phyloP scores from a whole-genome alignment of 2,888 invertebrate species.

The Perizoma affinitatum region DNA sequence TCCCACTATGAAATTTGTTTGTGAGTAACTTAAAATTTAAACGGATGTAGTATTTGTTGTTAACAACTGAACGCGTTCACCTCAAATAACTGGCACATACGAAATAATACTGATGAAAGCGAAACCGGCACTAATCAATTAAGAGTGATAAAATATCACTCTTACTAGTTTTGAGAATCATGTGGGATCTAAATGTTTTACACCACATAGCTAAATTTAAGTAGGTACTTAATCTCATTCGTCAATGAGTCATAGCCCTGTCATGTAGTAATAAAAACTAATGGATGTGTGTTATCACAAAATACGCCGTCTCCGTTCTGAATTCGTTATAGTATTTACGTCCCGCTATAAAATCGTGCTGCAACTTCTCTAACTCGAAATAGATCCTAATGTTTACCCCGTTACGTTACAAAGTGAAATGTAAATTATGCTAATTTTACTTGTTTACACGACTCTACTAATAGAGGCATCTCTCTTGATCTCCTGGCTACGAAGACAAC shows the following conservation, averaged over 20 bases:
- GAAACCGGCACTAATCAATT: conserved; percentile 31
- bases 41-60: neutral
- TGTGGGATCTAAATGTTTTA: conserved; percentile 10
- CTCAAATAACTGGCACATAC: conserved; percentile 18
- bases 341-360: conserved; percentile 48
- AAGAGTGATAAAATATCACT: conserved; percentile 23
- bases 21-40: neutral
- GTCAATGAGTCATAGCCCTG: conserved; percentile 34
- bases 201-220: conserved; percentile 13
- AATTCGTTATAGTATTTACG: conserved; percentile 50
- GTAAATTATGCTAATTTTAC: conserved; percentile 46
- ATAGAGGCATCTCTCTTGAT: conserved; percentile 41
- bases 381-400: conserved; percentile 55
- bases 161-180: conserved; percentile 19
- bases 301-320: conserved; percentile 44
- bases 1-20: neutral
- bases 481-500: conserved; percentile 33
- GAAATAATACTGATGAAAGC: conserved; percentile 18
- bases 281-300: conserved; percentile 41
- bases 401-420: conserved; percentile 44
- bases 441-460: conserved; percentile 39
- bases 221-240: conserved; percentile 32
- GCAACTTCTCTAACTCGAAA: conserved; percentile 48
- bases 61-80: neutral
- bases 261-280: conserved; percentile 45